These are phyloP conservation scores for Strix uralensis DNA, from an alignment of 2,113 vertebrate species.

Conservation along the genomic window DNA sequence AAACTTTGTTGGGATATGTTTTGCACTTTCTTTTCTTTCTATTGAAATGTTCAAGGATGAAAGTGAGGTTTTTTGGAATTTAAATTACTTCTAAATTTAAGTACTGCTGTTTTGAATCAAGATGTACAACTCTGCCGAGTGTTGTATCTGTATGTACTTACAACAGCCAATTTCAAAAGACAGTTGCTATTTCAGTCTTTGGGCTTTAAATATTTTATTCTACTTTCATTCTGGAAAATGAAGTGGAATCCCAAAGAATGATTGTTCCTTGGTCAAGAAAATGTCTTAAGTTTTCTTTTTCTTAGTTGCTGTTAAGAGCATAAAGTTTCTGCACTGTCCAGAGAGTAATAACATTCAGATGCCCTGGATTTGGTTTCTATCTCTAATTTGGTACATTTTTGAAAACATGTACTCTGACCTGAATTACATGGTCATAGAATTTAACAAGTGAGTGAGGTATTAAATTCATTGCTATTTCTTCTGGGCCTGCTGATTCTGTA, in stretches of 20 bases:
- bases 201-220: conserved; percentile 23
- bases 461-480: neutral
- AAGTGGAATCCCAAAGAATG: neutral
- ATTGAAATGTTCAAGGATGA: neutral
- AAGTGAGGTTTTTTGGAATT: neutral
- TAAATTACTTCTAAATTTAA: neutral
- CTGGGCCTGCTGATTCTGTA: neutral
- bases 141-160: neutral
- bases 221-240: neutral
- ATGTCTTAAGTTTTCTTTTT: neutral
- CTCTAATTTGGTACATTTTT: neutral
- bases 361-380: neutral
- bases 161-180: neutral
- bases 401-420: neutral
- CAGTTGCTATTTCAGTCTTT: neutral
- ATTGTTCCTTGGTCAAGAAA: neutral
- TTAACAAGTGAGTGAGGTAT: neutral
- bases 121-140: neutral
- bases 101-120: neutral
- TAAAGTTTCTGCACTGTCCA: neutral
- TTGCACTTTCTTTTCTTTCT: neutral
- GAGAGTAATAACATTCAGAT: neutral
- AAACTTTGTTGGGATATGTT: neutral
- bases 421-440: neutral
- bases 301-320: neutral